Conservation (phyloP, 2,113 vertebrate species). For the Bettongia penicillata region DNA sequence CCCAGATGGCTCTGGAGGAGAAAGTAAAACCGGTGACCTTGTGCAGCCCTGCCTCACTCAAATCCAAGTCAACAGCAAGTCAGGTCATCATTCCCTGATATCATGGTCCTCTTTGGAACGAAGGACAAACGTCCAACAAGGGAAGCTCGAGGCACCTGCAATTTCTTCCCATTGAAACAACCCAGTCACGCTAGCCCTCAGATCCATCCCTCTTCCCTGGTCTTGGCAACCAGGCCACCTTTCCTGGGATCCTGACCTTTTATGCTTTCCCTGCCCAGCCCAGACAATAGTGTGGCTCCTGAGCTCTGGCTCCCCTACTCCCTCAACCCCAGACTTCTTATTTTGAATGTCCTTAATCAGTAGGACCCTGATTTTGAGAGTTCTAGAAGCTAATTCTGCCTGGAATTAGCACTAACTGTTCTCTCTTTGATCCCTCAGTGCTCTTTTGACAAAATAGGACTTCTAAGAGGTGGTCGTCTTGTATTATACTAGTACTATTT, state of each 20-base stretch:
- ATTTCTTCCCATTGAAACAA: background rate
- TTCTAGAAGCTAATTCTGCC: background rate
- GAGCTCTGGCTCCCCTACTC: background rate
- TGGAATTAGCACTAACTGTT: background rate
- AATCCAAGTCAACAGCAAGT: too few species aligned
- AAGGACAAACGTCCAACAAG: too few species aligned
- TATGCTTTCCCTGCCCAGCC: background rate
- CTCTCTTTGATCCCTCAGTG: background rate
- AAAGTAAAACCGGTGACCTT: too few species aligned
- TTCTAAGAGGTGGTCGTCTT: background rate
- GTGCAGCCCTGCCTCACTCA: too few species aligned
- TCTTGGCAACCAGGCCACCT: background rate
- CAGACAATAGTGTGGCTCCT: background rate
- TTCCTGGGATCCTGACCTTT: background rate
- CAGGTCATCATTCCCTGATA: too few species aligned
- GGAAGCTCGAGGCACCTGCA: too few species aligned
- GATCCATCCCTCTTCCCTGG: background rate
- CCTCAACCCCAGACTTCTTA: background rate
- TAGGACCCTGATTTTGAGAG: background rate
- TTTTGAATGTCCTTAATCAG: background rate
- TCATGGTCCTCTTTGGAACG: too few species aligned
- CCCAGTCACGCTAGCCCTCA: background rate
- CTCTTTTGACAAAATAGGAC: background rate
- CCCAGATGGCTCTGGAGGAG: too few species aligned
- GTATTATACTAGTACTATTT: background rate